A percentile compares a stretch with the other conserved stretches of the same genome.
Conservation (phyloP, 2,888 invertebrate species). For the Xylota segnis region DNA sequence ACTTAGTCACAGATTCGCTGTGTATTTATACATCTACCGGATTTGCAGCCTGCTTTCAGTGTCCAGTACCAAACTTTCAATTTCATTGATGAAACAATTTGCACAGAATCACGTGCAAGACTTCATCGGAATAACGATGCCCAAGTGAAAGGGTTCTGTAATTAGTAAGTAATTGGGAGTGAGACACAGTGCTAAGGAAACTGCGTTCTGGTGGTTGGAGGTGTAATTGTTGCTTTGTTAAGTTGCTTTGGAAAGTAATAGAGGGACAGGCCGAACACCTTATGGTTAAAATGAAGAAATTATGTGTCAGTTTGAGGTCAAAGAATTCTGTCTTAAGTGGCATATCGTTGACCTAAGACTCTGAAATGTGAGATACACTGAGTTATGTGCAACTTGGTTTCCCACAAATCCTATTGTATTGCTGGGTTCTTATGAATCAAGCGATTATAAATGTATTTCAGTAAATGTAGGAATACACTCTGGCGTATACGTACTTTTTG, state of each 20-base stretch:
- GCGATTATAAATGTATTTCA: too few relatives aligned
- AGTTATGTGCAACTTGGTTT: neutral
- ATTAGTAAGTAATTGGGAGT: constrained; percentile 20
- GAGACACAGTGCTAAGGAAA: neutral
- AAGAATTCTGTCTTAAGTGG: neutral
- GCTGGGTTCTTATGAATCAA: neutral
- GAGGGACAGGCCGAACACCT: neutral
- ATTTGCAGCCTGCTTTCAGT: constrained; percentile 6
- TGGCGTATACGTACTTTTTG: neutral
- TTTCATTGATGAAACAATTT: constrained; percentile 58
- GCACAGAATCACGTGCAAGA: constrained; percentile 49
- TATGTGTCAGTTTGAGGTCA: neutral
- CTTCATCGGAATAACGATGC: constrained; percentile 11
- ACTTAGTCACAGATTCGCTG: neutral
- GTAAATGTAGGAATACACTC: neutral
- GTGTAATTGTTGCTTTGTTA: constrained; percentile 34
- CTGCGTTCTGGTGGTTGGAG: neutral
- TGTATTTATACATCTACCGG: constrained; percentile 61
- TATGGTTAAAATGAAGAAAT: neutral
- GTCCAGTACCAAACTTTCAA: constrained; percentile 44
- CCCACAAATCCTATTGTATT: neutral
- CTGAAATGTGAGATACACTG: neutral
- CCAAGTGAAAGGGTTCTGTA: constrained; percentile 61
- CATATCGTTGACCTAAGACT: neutral
- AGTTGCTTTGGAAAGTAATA: constrained; percentile 25